phyloP scores from a whole-genome alignment of 1,140 invertebrate species.

The Lucilia sericata region DNA sequence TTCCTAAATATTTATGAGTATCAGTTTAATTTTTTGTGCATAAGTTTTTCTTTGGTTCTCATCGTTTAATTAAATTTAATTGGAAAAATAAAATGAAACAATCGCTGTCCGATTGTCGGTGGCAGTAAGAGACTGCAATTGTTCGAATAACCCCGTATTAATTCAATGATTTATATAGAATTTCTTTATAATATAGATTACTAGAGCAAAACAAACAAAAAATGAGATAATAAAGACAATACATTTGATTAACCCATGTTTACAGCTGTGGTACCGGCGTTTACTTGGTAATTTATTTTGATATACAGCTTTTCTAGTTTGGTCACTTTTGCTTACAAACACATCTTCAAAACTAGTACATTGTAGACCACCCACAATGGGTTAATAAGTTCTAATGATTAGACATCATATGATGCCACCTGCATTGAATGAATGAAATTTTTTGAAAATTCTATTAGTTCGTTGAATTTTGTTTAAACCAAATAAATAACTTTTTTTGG shows the following conservation, averaged over 20 bases:
- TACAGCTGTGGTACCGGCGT: no score
- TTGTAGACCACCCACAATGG: no score
- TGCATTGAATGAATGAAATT: no score
- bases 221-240: conserved; percentile 10
- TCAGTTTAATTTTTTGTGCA: not conserved
- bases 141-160: not conserved
- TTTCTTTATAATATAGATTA: not conserved
- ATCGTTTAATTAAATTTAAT: conserved; percentile 18
- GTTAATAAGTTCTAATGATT: no score
- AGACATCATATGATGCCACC: no score
- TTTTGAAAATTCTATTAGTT: no score
- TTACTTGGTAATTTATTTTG: no score
- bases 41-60: not conserved
- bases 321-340: no score
- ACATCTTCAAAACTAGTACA: no score
- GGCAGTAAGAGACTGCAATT: not conserved
- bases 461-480: no score
- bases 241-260: not conserved
- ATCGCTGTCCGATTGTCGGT: not conserved
- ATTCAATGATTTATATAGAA: not conserved
- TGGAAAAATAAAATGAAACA: not conserved
- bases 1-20: not conserved
- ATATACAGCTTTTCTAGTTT: no score
- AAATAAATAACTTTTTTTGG: no score
- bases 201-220: not conserved